A percentile compares a stretch with the other conserved stretches of the same genome.
These are phyloP conservation scores for Pipistrellus kuhlii DNA, from an alignment of 2,797 vertebrate genomes.

Conservation along the genomic window DNA sequence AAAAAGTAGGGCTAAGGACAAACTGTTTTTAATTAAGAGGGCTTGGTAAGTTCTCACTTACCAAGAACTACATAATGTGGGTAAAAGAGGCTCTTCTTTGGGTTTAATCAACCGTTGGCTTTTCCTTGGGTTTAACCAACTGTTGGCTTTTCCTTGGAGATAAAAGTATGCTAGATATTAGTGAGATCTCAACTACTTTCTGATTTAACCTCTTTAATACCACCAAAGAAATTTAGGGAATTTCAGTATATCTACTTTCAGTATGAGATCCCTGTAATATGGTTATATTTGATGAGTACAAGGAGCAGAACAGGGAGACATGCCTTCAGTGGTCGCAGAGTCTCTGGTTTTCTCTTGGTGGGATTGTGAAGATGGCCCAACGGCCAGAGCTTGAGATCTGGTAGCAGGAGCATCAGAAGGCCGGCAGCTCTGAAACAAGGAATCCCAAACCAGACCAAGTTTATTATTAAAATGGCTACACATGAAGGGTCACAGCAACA, in stretches of 20 bases:
- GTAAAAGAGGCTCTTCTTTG: constrained; percentile 84
- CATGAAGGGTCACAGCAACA: constrained; percentile 58
- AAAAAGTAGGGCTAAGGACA: constrained; percentile 88
- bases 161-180: constrained; percentile 85
- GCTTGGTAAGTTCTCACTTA: constrained; percentile 76
- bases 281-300: constrained; percentile 78
- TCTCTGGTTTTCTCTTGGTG: constrained; percentile 77
- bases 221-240: constrained; percentile 85
- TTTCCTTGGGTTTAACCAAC: constrained; percentile 88
- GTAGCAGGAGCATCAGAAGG: constrained; percentile 79
- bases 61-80: constrained; percentile 80
- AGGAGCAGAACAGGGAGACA: constrained; percentile 81
- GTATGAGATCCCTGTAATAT: constrained; percentile 71
- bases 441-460: constrained; percentile 73
- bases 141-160: constrained; percentile 88
- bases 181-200: constrained; percentile 89
- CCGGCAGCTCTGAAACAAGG: constrained; percentile 89
- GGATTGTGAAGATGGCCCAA: constrained; percentile 72
- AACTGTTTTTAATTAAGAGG: constrained; percentile 71
- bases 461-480: constrained; percentile 72
- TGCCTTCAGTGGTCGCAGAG: constrained; percentile 83
- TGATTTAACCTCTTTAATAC: constrained; percentile 89
- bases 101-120: constrained; percentile 85
- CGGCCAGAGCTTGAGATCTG: constrained; percentile 75
- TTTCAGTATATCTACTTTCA: constrained; percentile 84